phyloP scores from a whole-genome alignment of 2,888 invertebrate species.

The Rotaria socialis region DNA sequence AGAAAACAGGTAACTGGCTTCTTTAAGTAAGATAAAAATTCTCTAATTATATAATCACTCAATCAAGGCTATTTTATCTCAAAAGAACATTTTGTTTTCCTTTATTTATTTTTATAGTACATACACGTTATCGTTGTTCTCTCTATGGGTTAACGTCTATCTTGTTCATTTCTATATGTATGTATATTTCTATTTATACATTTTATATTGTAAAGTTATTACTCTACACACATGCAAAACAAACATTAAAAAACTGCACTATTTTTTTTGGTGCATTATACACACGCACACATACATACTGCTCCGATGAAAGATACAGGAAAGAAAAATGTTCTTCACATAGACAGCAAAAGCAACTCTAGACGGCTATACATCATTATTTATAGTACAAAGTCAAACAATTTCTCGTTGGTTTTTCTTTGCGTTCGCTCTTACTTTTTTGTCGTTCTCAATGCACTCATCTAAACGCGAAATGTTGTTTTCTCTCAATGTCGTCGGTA shows the following conservation, averaged over 20 bases:
- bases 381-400: background rate
- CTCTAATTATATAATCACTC: background rate
- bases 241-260: background rate
- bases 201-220: background rate
- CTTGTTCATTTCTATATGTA: background rate
- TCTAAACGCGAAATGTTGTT: background rate
- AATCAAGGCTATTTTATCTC: background rate
- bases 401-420: background rate
- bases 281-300: background rate
- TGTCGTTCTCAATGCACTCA: background rate
- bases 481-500: background rate
- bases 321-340: background rate
- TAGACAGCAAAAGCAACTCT: background rate
- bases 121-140: no score
- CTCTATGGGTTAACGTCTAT: background rate
- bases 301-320: background rate
- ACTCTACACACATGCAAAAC: background rate
- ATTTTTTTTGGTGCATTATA: background rate
- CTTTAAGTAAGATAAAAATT: background rate
- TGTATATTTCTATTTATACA: background rate
- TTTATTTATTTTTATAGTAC: background rate
- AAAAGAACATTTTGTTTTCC: background rate
- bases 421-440: background rate
- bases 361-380: background rate
- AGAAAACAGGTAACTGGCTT: background rate